Evolutionary conservation across 2,113 vertebrate species (phyloP).

Genomic region (Triplophysa rosa): DNA sequence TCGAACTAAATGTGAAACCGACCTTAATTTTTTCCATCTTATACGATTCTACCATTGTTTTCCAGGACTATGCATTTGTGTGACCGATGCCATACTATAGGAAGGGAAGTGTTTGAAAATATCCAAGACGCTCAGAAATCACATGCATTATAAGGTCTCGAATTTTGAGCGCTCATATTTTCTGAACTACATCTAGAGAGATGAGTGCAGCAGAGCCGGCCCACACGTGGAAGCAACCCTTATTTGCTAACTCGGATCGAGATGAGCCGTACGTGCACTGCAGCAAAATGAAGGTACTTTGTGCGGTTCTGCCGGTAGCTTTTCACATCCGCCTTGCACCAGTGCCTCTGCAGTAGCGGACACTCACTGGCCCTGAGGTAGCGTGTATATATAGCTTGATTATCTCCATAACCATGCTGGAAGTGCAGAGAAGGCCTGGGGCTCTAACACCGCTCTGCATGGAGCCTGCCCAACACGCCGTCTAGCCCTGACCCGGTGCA

Average conservation of each 20-base stretch:
- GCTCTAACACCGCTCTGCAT: constrained; percentile 22
- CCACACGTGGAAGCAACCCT: background rate
- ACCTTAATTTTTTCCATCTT: no score
- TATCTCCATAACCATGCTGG: constrained; percentile 29
- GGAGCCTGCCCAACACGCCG: constrained; percentile 33
- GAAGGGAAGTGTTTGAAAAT: no score
- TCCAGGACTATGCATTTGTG: no score
- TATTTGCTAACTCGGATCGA: constrained; percentile 11
- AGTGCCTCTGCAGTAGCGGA: constrained; percentile 6
- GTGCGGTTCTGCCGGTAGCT: constrained; percentile 27
- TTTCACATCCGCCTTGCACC: constrained; percentile 40
- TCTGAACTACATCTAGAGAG: background rate
- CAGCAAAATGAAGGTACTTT: constrained; percentile 27
- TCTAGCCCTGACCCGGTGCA: constrained; percentile 41
- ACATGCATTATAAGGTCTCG: background rate
- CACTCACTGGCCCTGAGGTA: constrained; percentile 28
- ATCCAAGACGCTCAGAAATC: background rate
- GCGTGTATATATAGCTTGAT: constrained; percentile 45
- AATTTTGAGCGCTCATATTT: background rate
- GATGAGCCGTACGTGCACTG: constrained; percentile 23
- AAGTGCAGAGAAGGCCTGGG: constrained; percentile 19
- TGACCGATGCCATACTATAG: no score
- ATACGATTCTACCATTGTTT: no score
- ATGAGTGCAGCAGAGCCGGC: background rate
- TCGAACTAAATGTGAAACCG: no score